Percentiles rank a stretch among this genome's conserved stretches.
These are phyloP conservation scores for Danaus melanippus DNA, from an alignment of 1,140 invertebrate species.

Conservation along the genomic window DNA sequence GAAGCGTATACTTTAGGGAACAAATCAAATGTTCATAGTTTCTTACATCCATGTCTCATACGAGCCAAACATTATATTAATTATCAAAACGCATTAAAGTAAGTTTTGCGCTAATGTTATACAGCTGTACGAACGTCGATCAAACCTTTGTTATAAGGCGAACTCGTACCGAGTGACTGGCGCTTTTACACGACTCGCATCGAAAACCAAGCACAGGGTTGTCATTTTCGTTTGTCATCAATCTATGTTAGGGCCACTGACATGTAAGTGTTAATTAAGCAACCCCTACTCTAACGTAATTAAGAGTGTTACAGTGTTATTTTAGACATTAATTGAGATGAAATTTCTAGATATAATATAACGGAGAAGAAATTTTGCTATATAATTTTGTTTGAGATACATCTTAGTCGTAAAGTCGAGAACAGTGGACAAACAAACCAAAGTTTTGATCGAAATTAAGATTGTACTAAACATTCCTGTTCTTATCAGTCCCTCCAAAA, in stretches of 20 bases:
- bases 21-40: too few species aligned
- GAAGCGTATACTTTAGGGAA: too few species aligned
- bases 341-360: constrained; percentile 65
- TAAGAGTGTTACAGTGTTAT: constrained; percentile 70
- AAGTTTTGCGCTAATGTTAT: constrained; percentile 46
- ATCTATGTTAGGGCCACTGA: constrained; percentile 67
- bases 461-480: constrained; percentile 46
- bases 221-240: constrained; percentile 70
- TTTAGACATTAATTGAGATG: constrained; percentile 69
- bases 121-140: constrained; percentile 37
- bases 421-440: constrained; percentile 49
- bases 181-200: constrained; percentile 39
- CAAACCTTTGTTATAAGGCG: constrained; percentile 45
- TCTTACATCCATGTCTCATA: constrained; percentile 2
- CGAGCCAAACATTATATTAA: constrained; percentile 32
- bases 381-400: constrained; percentile 50
- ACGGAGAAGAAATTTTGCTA: constrained; percentile 35
- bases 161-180: constrained; percentile 53
- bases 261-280: constrained; percentile 70
- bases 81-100: constrained; percentile 64
- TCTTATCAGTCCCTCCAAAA: constrained; percentile 51
- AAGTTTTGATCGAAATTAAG: constrained; percentile 57
- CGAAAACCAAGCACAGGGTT: constrained; percentile 48
- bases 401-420: constrained; percentile 37
- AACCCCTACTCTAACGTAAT: constrained; percentile 66